Base-by-base conservation (phyloP, 2,888 invertebrate species). In the Hermodice carunculata region DNA sequence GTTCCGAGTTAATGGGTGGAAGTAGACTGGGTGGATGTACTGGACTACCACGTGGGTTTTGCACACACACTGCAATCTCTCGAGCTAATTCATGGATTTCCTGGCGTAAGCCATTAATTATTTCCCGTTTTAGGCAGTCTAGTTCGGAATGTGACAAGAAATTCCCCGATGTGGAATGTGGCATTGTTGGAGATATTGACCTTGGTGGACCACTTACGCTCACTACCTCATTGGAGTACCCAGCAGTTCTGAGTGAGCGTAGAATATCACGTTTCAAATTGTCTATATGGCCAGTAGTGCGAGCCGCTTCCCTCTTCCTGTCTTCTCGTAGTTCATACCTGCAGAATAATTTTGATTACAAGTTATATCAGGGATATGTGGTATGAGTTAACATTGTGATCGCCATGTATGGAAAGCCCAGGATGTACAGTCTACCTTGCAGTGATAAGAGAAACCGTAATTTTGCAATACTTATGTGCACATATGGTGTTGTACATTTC, bases 271-370 rank as follows among this genome's bases (percentile, higher is more conserved):
- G 73, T 58, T 87, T 86, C 40, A 89, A 83, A 46, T 82, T 84
- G 71, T 88, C 88, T 68, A 88, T 84, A 63, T 88, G 86, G n/a
- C 82, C 81, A 3, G 86, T 83, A 14, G 86, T 83, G n/a, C 87
- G 78, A 1, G 81, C 82, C 3, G 86, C 81, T 72, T 88, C 88
- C 32, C 86, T 78, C 61, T 87, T 86, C 14, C 88, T 77, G 72
- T 89, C 89, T 67, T 89, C 88, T 14, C 88, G 82, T 24, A 89
- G 80, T 68, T 89, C 89, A 70, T 87, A 89, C 73, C 88, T 84
- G 70, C 14, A 24, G 40, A 42, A 26, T n/a, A 24, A 19, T n/a
- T n/a, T n/a, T n/a, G n/a, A n/a, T n/a, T n/a, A n/a, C n/a, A n/a
- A n/a, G n/a, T n/a, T n/a, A n/a, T n/a, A n/a, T n/a, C n/a, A n/a